Base-by-base conservation (phyloP, 2,888 invertebrate genomes). In the Melinopterus prodromus region DNA sequence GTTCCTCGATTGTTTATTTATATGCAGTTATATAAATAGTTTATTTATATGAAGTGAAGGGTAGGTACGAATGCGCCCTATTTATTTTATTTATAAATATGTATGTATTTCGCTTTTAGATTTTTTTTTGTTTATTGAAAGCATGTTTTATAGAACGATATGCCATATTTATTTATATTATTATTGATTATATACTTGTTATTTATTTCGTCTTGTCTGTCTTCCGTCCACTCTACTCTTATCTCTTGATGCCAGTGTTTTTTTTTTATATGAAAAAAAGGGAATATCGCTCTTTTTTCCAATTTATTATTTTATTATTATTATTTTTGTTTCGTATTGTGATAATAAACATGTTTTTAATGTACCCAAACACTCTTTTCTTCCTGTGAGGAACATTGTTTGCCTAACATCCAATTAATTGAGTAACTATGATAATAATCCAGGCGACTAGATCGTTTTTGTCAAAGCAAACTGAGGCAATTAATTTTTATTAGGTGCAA, bases 271-370 rank as follows among this genome's bases (percentile, higher is more conserved):
- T 38, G 6, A 1, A 53, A 53, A 53, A 53, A 53, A 53, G 53
- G 5, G 53, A 4, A 12, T 53, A 53, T 53, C 53, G 9, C 1
- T 53, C 53, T 53, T 53, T 53, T 53, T 53, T 53, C 82, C 80
- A 80, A 85, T 85, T 83, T 83, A 84, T 78, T 75, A 36, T 77
- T 26, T 26, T 53, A 53, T 53, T 53, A 53, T 53, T 53, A 53
- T 53, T 53, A 53, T 53, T 76, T 84, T 86, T 86, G 86, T 87
- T 86, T 86, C 88, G 87, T 87, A 88, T 87, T 89, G 88, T 89
- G 89, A 88, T 88, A 89, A 88, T 88, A 88, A 88, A 88, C 87
- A 88, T 88, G 87, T 88, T 88, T 88, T 87, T 88, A 87, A 88
- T 87, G 86, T 86, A 84, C 85, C 53, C 53, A 53, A 53, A 12